phyloP scores from a whole-genome alignment of 2,888 invertebrate species.

The Caenorhabditis panamensis region DNA sequence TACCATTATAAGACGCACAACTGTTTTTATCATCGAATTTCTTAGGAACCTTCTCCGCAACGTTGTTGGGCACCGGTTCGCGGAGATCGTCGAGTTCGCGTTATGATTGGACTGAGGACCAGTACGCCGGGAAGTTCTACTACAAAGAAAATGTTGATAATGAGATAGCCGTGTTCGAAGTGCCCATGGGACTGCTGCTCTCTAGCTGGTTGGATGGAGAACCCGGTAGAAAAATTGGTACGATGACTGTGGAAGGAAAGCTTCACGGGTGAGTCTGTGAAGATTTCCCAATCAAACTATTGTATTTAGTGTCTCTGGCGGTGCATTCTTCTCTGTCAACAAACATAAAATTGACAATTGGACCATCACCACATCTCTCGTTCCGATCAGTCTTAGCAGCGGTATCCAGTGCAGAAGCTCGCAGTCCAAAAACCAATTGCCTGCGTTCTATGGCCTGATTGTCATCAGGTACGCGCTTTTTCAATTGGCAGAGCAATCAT shows the following conservation, averaged over 20 bases:
- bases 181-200: conserved; percentile 32
- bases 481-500: too few species aligned
- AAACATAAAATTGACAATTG: background rate
- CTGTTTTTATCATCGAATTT: too few species aligned
- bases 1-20: too few species aligned
- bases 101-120: conserved; percentile 47
- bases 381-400: background rate
- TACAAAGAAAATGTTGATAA: conserved; percentile 43
- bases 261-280: background rate
- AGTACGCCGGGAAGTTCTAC: conserved; percentile 41
- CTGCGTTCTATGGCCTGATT: too few species aligned
- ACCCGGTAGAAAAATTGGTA: conserved; percentile 19
- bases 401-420: conserved; percentile 22
- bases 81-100: conserved; percentile 12
- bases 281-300: background rate
- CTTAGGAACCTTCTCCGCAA: background rate
- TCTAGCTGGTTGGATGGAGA: too few species aligned
- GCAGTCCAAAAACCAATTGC: too few species aligned
- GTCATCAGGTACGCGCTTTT: too few species aligned
- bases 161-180: conserved; percentile 22
- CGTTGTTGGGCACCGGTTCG: background rate
- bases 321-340: conserved; percentile 15
- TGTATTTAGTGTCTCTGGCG: conserved; percentile 25
- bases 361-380: conserved; percentile 6
- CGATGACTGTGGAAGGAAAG: background rate